These are phyloP conservation scores for Erinaceus europaeus DNA, from an alignment of 2,113 vertebrate genomes.

Conservation along the genomic window DNA sequence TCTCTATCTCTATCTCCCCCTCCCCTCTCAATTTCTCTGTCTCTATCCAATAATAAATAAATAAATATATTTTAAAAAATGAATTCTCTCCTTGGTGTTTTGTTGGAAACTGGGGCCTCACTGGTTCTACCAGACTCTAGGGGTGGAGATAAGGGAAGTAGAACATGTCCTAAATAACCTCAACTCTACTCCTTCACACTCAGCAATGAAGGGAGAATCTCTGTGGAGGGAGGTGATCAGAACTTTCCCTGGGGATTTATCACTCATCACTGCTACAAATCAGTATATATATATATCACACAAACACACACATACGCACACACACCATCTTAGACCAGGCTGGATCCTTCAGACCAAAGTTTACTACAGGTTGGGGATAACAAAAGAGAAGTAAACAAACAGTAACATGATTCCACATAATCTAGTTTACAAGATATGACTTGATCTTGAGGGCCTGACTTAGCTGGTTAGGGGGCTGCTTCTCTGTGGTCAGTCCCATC, in stretches of 20 bases:
- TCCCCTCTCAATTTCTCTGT: no score
- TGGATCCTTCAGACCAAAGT: conserved; percentile 10
- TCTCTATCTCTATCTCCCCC: no score
- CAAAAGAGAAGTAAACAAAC: conserved; percentile 45
- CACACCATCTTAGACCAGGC: not conserved
- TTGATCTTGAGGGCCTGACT: not conserved
- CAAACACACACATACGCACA: not conserved
- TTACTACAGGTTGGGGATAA: conserved; percentile 12
- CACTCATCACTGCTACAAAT: not conserved
- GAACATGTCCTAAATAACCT: not conserved
- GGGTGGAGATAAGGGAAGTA: not conserved
- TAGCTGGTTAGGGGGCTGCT: not conserved
- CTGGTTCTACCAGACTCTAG: not conserved
- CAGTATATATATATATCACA: not conserved
- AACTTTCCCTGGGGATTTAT: conserved; percentile 46
- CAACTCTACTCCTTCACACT: not conserved
- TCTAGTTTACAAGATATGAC: conserved; percentile 12
- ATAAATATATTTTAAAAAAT: no score
- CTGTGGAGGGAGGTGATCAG: not conserved
- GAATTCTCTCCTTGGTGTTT: not conserved
- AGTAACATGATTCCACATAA: conserved; percentile 37
- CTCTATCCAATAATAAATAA: no score
- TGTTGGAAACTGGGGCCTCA: not conserved
- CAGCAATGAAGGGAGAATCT: conserved; percentile 16
- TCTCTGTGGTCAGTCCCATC: not conserved